phyloP scores from a whole-genome alignment of 2,113 vertebrate species.

The Pavo muticus region DNA sequence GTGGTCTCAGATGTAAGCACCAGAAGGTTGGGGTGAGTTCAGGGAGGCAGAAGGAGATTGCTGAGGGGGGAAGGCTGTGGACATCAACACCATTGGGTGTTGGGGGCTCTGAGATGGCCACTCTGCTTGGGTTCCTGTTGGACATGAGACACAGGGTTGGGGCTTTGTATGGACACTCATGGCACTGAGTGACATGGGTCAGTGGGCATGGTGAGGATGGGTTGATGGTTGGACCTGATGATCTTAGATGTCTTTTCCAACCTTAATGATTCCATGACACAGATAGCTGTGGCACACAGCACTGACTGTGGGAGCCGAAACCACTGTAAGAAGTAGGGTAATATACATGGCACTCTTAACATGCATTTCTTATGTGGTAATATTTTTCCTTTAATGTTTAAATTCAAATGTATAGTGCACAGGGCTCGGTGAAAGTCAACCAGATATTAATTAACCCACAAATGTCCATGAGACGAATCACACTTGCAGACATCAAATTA shows the following conservation, averaged over 20 bases:
- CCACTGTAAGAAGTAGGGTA: neutral
- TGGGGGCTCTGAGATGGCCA: neutral
- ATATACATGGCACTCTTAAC: neutral
- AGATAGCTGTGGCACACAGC: rapidly evolving
- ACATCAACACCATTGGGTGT: neutral
- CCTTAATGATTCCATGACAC: no score
- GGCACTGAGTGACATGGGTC: no score
- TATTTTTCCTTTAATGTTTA: neutral
- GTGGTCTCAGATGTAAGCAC: neutral
- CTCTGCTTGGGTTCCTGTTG: rapidly evolving
- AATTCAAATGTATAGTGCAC: rapidly evolving
- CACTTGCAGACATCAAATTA: neutral
- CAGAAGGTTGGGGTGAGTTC: neutral
- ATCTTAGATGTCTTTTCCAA: no score
- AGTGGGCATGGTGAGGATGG: no score
- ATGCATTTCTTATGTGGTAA: neutral
- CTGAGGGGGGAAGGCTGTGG: rapidly evolving
- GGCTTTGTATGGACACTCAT: neutral
- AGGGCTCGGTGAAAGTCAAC: neutral
- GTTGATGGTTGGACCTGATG: no score
- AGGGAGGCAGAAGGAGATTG: neutral
- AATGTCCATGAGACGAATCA: neutral
- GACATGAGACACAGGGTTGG: neutral
- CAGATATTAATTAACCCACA: neutral
- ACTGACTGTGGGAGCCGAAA: neutral